phyloP scores from a whole-genome alignment of 2,113 vertebrate species.

The Coptodon bakossiorum region DNA sequence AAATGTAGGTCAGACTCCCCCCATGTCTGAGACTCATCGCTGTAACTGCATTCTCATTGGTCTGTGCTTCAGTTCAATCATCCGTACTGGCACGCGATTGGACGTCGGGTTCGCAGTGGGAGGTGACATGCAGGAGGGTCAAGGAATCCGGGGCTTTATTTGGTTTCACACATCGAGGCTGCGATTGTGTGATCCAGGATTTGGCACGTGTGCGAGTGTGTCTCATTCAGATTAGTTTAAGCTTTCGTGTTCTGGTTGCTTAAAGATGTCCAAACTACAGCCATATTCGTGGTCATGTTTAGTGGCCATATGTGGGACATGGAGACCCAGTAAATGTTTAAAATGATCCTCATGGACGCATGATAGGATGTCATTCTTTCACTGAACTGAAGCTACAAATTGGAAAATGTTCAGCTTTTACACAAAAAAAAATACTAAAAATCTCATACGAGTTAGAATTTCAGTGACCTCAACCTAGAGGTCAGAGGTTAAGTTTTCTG shows the following conservation, averaged over 20 bases:
- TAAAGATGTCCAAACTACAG: not conserved
- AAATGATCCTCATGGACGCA: not conserved
- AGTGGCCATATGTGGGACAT: not conserved
- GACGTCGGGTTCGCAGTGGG: not conserved
- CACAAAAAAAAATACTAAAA: not conserved
- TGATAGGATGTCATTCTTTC: not conserved
- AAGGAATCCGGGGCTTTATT: conserved; percentile 11
- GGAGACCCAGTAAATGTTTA: not conserved
- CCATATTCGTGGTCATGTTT: not conserved
- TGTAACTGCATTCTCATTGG: not conserved
- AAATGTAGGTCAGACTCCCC: conserved; percentile 54
- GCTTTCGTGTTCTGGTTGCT: not conserved
- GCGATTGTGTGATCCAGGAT: not conserved
- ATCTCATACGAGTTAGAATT: rapidly evolving
- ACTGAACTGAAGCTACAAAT: not conserved
- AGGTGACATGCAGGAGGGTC: not conserved
- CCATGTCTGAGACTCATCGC: not conserved
- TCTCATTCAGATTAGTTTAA: conserved; percentile 29
- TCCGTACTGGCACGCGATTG: not conserved
- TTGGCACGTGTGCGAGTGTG: conserved; percentile 11
- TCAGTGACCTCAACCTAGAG: not conserved
- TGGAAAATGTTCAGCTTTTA: not conserved
- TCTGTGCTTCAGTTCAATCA: not conserved
- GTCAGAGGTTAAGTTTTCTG: not conserved
- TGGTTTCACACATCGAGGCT: not conserved